A percentile compares a stretch with the other conserved stretches of the same genome.
Evolutionary conservation across 2,888 invertebrate genomes (phyloP).

Genomic region (Nomada fabriciana): DNA sequence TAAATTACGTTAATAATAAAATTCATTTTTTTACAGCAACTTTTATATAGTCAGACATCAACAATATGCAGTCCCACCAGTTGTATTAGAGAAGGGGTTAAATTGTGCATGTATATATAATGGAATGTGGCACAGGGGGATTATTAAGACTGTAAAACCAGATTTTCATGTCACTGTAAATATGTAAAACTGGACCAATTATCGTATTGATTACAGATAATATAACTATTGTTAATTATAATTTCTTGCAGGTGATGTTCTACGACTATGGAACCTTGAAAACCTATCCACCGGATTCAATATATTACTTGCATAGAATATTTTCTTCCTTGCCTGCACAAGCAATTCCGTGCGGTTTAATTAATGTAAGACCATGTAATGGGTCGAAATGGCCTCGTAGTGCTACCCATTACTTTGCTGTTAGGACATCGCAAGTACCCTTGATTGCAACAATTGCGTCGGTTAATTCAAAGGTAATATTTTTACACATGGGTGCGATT

Average conservation of each 20-base stretch:
- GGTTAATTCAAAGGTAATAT: conserved; percentile 71
- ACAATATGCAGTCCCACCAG: conserved; percentile 73
- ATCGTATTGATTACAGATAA: not conserved
- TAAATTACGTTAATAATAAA: conserved; percentile 2
- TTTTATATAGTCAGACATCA: conserved; percentile 68
- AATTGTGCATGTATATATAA: conserved; percentile 79
- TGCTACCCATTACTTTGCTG: conserved; percentile 65
- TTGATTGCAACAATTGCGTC: conserved; percentile 70
- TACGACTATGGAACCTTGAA: conserved; percentile 82
- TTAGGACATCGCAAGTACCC: conserved; percentile 61
- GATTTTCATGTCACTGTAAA: conserved; percentile 77
- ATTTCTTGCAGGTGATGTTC: conserved; percentile 76
- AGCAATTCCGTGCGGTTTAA: conserved; percentile 80
- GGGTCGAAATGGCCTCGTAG: conserved; percentile 70
- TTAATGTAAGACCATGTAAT: conserved; percentile 72
- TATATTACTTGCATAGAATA: conserved; percentile 76
- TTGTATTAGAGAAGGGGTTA: conserved; percentile 76
- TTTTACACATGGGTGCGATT: not conserved
- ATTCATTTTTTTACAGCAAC: conserved; percentile 60
- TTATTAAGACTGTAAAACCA: conserved; percentile 76
- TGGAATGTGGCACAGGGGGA: conserved; percentile 78
- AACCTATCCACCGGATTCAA: conserved; percentile 67
- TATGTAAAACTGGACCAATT: conserved; percentile 27
- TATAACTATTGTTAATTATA: conserved; percentile 18
- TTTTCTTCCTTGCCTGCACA: conserved; percentile 79